phyloP scores from a whole-genome alignment of 2,113 vertebrate genomes.

The Rhinoderma darwinii region DNA sequence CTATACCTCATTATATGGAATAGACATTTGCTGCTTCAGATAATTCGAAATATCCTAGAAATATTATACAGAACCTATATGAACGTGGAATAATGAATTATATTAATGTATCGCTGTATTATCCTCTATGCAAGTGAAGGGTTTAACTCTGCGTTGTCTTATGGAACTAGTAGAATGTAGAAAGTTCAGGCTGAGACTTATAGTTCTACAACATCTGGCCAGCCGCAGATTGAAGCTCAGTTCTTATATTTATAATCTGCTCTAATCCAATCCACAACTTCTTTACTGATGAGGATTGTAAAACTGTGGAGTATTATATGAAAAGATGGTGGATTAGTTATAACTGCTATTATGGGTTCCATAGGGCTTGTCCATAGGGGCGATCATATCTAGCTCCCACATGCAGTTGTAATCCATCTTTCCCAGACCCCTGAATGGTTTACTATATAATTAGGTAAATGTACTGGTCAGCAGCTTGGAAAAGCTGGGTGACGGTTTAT shows the following conservation, averaged over 20 bases:
- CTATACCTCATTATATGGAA: too few relatives aligned
- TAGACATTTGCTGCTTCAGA: too few relatives aligned
- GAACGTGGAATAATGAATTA: too few relatives aligned
- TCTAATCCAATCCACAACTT: slow-evolving; percentile 20
- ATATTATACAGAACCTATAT: too few relatives aligned
- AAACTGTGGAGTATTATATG: not conserved
- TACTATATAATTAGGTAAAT: not conserved
- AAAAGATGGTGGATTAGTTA: not conserved
- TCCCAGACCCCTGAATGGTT: not conserved
- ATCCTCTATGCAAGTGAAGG: not conserved
- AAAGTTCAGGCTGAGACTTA: not conserved
- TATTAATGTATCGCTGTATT: too few relatives aligned
- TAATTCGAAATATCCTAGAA: too few relatives aligned
- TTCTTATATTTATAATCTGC: slow-evolving; percentile 4
- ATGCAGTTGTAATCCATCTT: not conserved
- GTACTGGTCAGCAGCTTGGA: not conserved
- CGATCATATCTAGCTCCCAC: not conserved
- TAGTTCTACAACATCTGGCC: slow-evolving; percentile 9
- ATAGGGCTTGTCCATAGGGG: too few relatives aligned
- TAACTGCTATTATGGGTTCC: not conserved
- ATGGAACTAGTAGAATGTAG: not conserved
- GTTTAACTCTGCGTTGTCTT: not conserved
- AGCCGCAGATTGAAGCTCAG: not conserved
- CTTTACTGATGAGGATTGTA: not conserved
- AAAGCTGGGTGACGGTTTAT: not conserved